Base-by-base conservation (phyloP, 30 jellyfish, hydroid and myxozoan species). In the Sanderia malayensis region DNA sequence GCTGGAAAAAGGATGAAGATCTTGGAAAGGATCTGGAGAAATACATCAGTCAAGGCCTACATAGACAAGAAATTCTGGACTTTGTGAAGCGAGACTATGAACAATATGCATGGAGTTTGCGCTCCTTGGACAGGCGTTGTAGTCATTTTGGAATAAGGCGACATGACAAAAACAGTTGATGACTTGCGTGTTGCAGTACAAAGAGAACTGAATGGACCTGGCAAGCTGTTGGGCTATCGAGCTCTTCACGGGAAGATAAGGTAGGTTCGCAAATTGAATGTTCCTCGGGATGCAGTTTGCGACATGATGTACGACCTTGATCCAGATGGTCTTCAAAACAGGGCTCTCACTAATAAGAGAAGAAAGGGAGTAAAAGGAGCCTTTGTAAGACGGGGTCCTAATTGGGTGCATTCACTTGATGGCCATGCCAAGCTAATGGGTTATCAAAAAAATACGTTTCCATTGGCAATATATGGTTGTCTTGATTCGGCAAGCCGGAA, bases 351-450 rank as follows among this genome's bases (percentile, higher is more conserved):
- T 31, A 61, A 46, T 4, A 34, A 33, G 25, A 69, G 33, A 17
- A 61, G 71, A 46, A 44, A 45, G 53, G 68, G 67, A 69, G 71
- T 19, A 0, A 78, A 71, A 28, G 75, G 70, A 79, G 58, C 67
- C 67, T 44, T 44, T 26, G 84, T 61, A 31, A 4, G 60, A 0
- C 31, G 46, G 0, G 82, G 93, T 20, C 58, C 71, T 33, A 66
- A 69, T 19, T 80, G 52, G 52, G 52, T 37, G 52, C 52, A 37
- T 37, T 37, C 52, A 6, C 52, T 37, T 6, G 52, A 37, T 34
- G 93, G 93, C 70, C 87, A 70, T 80, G 93, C 68, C 70, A 80
- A 80, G 74, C 71, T 80, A 19, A 69, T 80, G 90, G 90, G 84
- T 46, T 61, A 63, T 47, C 83, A 63, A 66, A 78, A 66, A n/a